phyloP scores from a whole-genome alignment of 37 sponge, comb jelly and placozoan genomes.

The Oscarella lobularis region DNA sequence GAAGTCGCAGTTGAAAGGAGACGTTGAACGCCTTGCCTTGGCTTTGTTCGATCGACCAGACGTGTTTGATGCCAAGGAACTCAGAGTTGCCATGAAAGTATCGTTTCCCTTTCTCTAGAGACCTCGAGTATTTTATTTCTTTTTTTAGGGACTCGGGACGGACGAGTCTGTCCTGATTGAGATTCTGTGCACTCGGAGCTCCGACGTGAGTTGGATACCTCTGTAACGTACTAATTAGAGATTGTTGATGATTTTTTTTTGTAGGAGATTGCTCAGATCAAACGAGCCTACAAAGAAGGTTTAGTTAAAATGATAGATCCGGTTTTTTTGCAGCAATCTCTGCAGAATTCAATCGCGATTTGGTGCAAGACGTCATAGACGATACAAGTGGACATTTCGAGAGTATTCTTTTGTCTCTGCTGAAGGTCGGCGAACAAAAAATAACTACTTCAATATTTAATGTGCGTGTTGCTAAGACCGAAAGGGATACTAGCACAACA shows the following conservation, averaged over 20 bases:
- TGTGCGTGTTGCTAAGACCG: too few species aligned
- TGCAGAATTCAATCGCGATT: background rate
- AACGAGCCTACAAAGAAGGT: background rate
- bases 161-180: constrained; percentile 15
- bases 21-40: constrained; percentile 57
- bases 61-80: constrained; percentile 63
- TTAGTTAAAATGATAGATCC: too few species aligned
- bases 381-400: constrained; percentile 24
- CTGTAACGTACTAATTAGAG: too few species aligned
- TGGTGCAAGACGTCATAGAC: constrained; percentile 16
- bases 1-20: constrained; percentile 83
- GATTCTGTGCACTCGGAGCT: constrained; percentile 9
- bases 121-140: background rate
- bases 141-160: constrained; percentile 12
- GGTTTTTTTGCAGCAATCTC: too few species aligned
- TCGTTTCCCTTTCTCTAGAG: background rate
- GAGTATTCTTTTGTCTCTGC: constrained; percentile 7
- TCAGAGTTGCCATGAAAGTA: constrained; percentile 77
- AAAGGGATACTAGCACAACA: background rate
- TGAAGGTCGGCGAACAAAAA: background rate
- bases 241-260: too few species aligned
- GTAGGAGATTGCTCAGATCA: constrained; percentile 4
- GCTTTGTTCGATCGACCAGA: constrained; percentile 59
- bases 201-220: too few species aligned
- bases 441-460: too few species aligned